A percentile compares a stretch with the other conserved stretches of the same genome.
These are phyloP conservation scores for Lepidocyrtoides sp. DNA, from an alignment of 2,888 invertebrate species.

Conservation along the genomic window DNA sequence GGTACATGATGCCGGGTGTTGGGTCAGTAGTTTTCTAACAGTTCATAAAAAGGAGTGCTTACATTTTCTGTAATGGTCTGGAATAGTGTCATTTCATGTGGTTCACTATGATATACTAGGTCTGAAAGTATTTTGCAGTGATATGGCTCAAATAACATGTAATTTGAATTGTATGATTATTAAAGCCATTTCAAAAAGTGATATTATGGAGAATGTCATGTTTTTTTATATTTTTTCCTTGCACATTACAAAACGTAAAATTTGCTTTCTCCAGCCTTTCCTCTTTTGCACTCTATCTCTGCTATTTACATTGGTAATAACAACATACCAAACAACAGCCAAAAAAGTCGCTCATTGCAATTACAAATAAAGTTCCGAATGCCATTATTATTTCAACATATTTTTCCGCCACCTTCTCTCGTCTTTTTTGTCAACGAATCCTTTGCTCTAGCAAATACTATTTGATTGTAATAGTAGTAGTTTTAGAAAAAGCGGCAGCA, in stretches of 20 bases:
- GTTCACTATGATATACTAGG: not conserved
- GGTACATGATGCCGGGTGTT: not conserved
- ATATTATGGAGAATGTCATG: slow-evolving; percentile 61
- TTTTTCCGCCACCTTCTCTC: slow-evolving; percentile 59
- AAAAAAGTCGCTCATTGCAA: slow-evolving; percentile 79
- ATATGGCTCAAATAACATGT: slow-evolving; percentile 42
- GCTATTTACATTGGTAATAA: slow-evolving; percentile 14
- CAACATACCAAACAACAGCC: slow-evolving; percentile 23
- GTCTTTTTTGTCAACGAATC: slow-evolving; percentile 59
- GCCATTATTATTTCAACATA: slow-evolving; percentile 76
- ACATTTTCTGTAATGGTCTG: slow-evolving; percentile 13
- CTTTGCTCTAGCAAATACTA: too few relatives aligned
- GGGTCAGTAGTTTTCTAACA: slow-evolving; percentile 62
- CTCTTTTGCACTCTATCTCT: not conserved
- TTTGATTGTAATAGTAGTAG: too few relatives aligned
- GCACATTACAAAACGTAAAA: not conserved
- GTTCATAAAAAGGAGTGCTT: slow-evolving; percentile 74
- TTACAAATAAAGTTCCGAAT: slow-evolving; percentile 79
- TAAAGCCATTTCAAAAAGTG: slow-evolving; percentile 69
- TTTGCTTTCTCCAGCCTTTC: slow-evolving; percentile 2
- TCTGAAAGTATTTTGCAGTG: not conserved
- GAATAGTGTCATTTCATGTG: slow-evolving; percentile 46
- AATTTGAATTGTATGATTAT: slow-evolving; percentile 79
- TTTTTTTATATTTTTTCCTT: slow-evolving; percentile 15
- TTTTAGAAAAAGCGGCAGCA: not conserved